These are phyloP conservation scores for Silurus meridionalis DNA, from an alignment of 2,113 vertebrate genomes.

Conservation along the genomic window DNA sequence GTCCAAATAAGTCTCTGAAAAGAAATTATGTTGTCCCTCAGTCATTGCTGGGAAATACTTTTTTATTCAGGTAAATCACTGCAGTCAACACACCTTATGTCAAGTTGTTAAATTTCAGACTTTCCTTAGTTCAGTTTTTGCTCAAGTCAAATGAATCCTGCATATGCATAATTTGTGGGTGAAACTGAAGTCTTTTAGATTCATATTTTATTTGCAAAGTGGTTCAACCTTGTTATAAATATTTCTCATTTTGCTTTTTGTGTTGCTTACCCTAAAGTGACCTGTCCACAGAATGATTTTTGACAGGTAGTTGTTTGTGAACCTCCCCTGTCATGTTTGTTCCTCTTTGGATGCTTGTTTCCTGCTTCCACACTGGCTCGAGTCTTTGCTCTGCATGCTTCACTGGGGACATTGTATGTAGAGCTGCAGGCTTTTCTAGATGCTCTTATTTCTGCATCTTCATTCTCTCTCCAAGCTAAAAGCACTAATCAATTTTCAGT, in stretches of 20 bases:
- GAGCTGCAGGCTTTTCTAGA: conserved; percentile 12
- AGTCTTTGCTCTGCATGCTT: conserved; percentile 62
- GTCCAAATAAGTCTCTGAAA: neutral
- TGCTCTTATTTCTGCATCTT: conserved; percentile 10
- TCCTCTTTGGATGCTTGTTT: conserved; percentile 56
- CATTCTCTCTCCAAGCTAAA: neutral
- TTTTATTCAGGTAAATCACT: neutral
- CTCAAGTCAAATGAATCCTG: neutral
- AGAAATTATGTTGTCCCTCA: neutral
- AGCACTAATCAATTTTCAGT: neutral
- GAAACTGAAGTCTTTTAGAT: neutral
- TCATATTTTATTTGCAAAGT: neutral
- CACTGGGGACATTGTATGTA: conserved; percentile 54
- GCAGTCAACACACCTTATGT: neutral
- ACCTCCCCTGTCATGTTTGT: conserved; percentile 68
- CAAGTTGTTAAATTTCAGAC: neutral
- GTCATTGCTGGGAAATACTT: neutral
- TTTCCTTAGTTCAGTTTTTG: neutral
- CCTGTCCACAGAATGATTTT: conserved; percentile 69
- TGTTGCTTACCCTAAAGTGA: conserved; percentile 29
- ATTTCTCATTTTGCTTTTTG: conserved; percentile 1
- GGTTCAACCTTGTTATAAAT: neutral
- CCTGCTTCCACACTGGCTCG: conserved; percentile 60
- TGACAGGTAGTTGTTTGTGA: conserved; percentile 72
- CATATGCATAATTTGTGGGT: neutral